Base-by-base conservation (phyloP, 2,888 invertebrate species). In the Drosophila niveifrons region DNA sequence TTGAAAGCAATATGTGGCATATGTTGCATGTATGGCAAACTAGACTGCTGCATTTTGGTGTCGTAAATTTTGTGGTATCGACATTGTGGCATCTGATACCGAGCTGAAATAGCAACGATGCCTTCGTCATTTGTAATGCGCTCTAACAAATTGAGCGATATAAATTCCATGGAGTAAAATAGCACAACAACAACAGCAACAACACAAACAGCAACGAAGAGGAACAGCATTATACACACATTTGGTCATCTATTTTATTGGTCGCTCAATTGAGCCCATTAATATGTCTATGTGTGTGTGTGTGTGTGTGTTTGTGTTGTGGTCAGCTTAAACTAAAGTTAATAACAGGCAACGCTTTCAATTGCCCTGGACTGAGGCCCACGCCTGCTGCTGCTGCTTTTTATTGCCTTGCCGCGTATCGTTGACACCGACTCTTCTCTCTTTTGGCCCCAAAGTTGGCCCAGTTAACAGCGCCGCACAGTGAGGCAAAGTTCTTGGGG, bases 171-270 rank as follows among this genome's bases (percentile, higher is more conserved):
- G 50, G 47, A 31, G 39, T 13, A 39, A 53, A 55, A 55, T 46
- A 44, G 44, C 63, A 51, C 51, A 50, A 31, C 34, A 47, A 29
- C 8, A 18, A 13, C n/a, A 39, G 13, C 29, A 17, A 1, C 23
- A 23, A 23, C 23, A n/a, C n/a, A n/a, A n/a, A 39, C 28, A 31
- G 9, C 13, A 13, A 28, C 2, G 3, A 28, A 6, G 29, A 15
- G 9, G 31, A 31, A 48, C 7, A 9, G 9, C 43, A 74, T 47
- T 56, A 74, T 31, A 72, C 52, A 62, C 51, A 66, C 69, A 69
- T 77, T 73, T 78, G 68, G 73, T 73, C 69, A 66, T 65, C 75
- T 65, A 67, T 71, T 77, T 78, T 78, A 76, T 75, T 72, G 75
- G 56, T 28, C 58, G 58, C 57, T 78, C 72, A 78, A 78, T 78